Conservation (phyloP, 2,888 invertebrate species). For the Nesidiocoris tenuis region DNA sequence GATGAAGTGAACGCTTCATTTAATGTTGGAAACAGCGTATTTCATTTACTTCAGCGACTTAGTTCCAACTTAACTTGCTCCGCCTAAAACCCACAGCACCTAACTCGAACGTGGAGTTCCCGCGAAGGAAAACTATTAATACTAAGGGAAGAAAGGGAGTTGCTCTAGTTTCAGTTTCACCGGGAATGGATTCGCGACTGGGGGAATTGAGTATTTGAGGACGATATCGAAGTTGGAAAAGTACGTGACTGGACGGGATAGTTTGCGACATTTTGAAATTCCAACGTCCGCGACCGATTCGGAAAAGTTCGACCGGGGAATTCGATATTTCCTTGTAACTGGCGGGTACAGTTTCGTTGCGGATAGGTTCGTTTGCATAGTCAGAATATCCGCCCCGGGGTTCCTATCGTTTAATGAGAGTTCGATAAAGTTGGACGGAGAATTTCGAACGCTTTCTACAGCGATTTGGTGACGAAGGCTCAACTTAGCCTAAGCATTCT, state of each 20-base stretch:
- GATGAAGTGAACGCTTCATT: conserved; percentile 36
- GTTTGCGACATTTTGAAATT: background rate
- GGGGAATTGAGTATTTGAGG: background rate
- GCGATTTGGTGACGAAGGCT: no score
- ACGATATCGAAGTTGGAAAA: background rate
- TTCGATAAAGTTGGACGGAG: no score
- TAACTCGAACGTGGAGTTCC: background rate
- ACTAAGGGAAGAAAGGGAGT: background rate
- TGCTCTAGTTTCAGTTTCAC: background rate
- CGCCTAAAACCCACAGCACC: background rate
- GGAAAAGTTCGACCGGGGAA: no score
- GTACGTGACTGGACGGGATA: background rate
- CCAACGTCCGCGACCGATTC: no score
- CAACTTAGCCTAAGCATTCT: no score
- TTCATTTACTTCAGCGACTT: conserved; percentile 16
- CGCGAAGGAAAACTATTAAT: background rate
- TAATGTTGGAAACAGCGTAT: conserved; percentile 36
- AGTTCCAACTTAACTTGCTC: background rate
- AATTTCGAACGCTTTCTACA: no score
- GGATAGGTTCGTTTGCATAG: no score
- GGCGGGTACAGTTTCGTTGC: no score
- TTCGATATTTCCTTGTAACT: no score
- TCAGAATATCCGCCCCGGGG: no score
- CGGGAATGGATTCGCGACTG: background rate
- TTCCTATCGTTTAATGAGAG: no score